Base-by-base conservation (phyloP, 2,797 vertebrate species). In the Tenualosa thibaudeaui region DNA sequence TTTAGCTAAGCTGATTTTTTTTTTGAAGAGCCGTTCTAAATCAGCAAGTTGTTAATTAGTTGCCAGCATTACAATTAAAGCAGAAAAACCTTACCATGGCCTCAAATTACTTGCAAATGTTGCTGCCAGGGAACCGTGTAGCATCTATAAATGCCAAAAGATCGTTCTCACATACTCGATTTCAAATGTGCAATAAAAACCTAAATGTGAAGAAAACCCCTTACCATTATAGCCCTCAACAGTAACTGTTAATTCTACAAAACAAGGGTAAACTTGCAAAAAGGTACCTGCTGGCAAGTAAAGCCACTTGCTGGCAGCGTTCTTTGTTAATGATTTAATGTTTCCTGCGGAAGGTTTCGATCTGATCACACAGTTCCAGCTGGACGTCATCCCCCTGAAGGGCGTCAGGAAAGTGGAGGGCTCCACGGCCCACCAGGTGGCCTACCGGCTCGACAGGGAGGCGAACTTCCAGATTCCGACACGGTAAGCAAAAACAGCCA, bases 401-500 rank as follows among this genome's bases (percentile, higher is more conserved):
- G 95, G 96, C 0, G 96, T 96, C 88, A 92, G 94, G 91, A 96
- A 95, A 90, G 95, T 96, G 82, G 95, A 96, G 3, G 96, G 96
- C 53, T 96, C 96, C 50, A 96, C 94, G 12, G 31, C 94, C 26
- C 94, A 93, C 81, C 96, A 96, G 92, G 94, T 96, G 90, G 95
- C 96, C 0, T 96, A 96, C 90, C 94, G 95, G 84, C 95, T 96
- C 1, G 96, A 96, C 91, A 91, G 87, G 82, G 96, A 96, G 88
- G 95, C 96, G 81, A 96, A 96, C 92, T 96, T 96, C 91, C 95
- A 96, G 90, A 96, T 96, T 92, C 96, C 96, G 86, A 96, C 96
- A 75, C 94, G 95, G 96, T 96, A 88, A 92, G 92, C 89, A 90
- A 88, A 92, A 91, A 37, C 68, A 60, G 75, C 87, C 50, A 31